Evolutionary conservation across 2,797 vertebrate species (phyloP).

Genomic region (Malacoraja senta): DNA sequence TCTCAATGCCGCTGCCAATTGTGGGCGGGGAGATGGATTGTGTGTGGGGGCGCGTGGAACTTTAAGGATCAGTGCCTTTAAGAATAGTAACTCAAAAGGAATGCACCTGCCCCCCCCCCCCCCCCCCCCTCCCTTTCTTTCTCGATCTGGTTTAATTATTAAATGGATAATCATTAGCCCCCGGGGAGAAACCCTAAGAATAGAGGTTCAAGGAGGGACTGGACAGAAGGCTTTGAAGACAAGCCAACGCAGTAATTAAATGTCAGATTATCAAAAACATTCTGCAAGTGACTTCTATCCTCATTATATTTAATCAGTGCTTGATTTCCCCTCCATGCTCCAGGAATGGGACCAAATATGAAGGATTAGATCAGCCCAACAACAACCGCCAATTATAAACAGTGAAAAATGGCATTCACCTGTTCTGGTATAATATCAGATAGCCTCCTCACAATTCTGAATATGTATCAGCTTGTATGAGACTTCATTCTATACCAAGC

Average conservation of each 20-base stretch:
- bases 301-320: not conserved
- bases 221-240: not conserved
- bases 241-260: not conserved
- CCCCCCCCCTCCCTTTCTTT: not conserved
- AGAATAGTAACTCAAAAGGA: no score
- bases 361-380: constrained; percentile 10
- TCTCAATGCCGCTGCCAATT: not conserved
- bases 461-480: constrained; percentile 35
- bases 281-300: not conserved
- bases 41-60: not conserved
- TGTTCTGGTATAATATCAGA: constrained; percentile 45
- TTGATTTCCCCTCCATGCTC: not conserved
- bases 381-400: constrained; percentile 42
- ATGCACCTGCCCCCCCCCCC: not conserved
- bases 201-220: not conserved
- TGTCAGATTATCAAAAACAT: constrained; percentile 7
- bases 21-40: not conserved
- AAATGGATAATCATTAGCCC: not conserved
- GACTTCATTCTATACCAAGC: not conserved
- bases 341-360: not conserved
- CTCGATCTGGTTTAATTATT: not conserved
- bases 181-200: not conserved
- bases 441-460: constrained; percentile 39
- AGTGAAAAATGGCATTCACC: constrained; percentile 45
- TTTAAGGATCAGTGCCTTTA: not conserved